Evolutionary conservation across 1,140 invertebrate species (phyloP).

Genomic region (Listronotus oregonensis): DNA sequence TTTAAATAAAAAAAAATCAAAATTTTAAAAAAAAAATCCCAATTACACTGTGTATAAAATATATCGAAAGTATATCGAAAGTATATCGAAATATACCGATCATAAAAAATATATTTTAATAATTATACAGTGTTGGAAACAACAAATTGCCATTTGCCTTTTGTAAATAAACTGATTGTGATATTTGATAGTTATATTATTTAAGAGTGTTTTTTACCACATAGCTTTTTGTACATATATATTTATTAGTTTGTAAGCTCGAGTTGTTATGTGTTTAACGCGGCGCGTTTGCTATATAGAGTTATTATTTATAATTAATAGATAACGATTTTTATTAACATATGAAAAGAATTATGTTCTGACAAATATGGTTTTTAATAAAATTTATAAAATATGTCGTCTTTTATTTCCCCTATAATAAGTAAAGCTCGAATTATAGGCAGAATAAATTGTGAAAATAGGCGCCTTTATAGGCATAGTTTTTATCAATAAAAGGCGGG

Average conservation of each 20-base stretch:
- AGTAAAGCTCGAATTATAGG: no score
- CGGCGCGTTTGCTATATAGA: neutral
- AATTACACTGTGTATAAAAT: no score
- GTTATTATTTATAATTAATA: constrained; percentile 9
- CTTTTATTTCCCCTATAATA: no score
- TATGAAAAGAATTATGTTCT: neutral
- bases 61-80: no score
- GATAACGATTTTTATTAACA: neutral
- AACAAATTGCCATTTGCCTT: constrained; percentile 2
- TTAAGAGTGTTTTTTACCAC: constrained; percentile 10
- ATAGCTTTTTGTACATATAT: constrained; percentile 28
- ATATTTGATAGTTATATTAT: constrained; percentile 15
- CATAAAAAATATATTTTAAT: neutral
- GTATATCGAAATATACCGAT: no score
- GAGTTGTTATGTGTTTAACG: constrained; percentile 17
- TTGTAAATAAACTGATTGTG: constrained; percentile 20
- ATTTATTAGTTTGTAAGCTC: constrained; percentile 26
- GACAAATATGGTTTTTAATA: neutral
- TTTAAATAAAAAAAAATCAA: no score
- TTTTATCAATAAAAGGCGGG: no score
- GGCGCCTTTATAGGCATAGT: no score
- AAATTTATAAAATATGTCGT: neutral
- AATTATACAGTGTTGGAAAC: neutral
- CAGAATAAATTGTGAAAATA: no score
- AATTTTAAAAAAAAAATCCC: no score